phyloP scores from a whole-genome alignment of 2,888 invertebrate genomes.

The Synanthedon formicaeformis region DNA sequence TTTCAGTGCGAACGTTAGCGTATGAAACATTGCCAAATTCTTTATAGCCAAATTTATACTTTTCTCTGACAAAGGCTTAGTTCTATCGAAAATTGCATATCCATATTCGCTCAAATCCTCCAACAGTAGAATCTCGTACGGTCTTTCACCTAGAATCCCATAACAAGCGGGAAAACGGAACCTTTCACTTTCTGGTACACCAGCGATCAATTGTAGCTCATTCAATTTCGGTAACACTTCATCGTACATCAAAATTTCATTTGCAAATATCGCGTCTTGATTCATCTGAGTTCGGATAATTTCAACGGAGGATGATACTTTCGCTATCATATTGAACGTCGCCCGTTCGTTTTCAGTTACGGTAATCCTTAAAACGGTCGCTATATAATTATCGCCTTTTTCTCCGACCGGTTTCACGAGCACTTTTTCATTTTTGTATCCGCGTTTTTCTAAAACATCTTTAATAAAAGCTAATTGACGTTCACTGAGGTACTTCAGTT shows the following conservation, averaged over 20 bases:
- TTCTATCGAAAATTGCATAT: background rate
- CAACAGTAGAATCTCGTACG: background rate
- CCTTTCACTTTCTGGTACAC: background rate
- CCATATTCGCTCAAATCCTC: background rate
- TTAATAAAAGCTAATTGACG: background rate
- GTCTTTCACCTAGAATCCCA: background rate
- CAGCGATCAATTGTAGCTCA: background rate
- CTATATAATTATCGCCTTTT: slow-evolving; percentile 22
- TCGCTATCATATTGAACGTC: background rate
- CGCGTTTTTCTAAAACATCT: background rate
- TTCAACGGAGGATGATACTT: background rate
- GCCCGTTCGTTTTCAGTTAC: background rate
- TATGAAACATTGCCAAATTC: background rate
- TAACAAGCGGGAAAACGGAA: background rate
- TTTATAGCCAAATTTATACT: background rate
- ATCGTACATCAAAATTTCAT: background rate
- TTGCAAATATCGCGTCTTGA: background rate
- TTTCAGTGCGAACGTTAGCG: background rate
- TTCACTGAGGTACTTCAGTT: background rate
- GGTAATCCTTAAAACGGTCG: background rate
- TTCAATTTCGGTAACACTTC: background rate
- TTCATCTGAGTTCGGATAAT: background rate
- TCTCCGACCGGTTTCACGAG: background rate
- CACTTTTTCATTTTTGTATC: background rate
- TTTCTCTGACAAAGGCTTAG: background rate